Evolutionary conservation across 2,797 vertebrate genomes (phyloP).

Genomic region (Lophotriccus pileatus): DNA sequence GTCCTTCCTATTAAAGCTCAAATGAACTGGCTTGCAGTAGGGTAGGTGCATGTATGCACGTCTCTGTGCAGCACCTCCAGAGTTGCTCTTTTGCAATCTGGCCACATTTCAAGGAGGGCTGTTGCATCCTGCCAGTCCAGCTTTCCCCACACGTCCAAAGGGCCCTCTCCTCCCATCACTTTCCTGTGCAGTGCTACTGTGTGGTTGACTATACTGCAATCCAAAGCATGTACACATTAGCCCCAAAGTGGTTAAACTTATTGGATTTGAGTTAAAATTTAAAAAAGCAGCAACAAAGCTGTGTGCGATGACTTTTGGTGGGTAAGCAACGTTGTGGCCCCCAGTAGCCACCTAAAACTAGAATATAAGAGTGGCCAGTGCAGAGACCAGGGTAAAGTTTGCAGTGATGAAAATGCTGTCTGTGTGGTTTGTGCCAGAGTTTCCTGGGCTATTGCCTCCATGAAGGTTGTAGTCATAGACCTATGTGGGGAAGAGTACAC

Average conservation of each 20-base stretch:
- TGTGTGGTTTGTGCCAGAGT: neutral
- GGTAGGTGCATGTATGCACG: neutral
- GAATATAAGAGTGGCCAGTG: fast-evolving
- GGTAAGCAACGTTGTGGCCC: neutral
- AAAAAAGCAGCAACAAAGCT: neutral
- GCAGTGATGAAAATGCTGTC: neutral
- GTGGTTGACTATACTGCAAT: neutral
- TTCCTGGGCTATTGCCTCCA: fast-evolving
- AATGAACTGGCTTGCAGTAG: neutral
- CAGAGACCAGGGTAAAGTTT: neutral
- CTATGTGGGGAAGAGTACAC: neutral
- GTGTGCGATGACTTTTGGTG: fast-evolving
- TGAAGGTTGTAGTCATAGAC: neutral
- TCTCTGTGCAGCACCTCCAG: neutral
- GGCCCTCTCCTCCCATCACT: neutral
- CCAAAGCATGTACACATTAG: neutral
- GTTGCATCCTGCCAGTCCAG: neutral
- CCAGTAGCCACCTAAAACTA: neutral
- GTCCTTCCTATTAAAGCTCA: neutral
- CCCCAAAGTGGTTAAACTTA: neutral
- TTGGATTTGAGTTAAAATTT: neutral
- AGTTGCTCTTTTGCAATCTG: neutral
- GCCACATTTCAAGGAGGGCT: neutral
- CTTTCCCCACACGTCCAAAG: neutral
- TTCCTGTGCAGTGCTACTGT: neutral